phyloP scores from a whole-genome alignment of 92 coral and sea anemone genomes.

The Isaurus tuberculatus region DNA sequence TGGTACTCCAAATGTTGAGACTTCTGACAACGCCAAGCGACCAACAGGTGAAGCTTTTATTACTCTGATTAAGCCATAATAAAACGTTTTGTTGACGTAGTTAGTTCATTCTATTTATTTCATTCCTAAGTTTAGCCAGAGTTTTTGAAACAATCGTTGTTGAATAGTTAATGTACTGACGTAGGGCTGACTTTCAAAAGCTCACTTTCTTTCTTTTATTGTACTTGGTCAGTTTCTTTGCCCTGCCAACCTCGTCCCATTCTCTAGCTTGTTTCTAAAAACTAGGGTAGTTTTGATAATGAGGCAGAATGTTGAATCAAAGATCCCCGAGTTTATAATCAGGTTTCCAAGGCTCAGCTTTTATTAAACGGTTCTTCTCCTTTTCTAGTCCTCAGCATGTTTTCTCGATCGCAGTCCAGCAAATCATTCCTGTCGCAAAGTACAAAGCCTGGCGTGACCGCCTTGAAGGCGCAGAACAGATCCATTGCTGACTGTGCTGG shows the following conservation, averaged over 20 bases:
- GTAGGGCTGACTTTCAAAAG: too few relatives aligned
- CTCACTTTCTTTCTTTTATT: too few relatives aligned
- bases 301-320: not conserved
- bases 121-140: too few relatives aligned
- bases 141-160: too few relatives aligned
- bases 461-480: slow-evolving; percentile 9
- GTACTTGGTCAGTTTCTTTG: too few relatives aligned
- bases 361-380: not conserved
- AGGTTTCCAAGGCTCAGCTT: not conserved
- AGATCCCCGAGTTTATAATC: not conserved
- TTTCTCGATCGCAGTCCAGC: slow-evolving; percentile 43
- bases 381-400: slow-evolving; percentile 24
- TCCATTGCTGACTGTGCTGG: slow-evolving; percentile 41
- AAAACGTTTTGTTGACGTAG: too few relatives aligned
- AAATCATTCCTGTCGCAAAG: not conserved
- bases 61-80: not conserved
- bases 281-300: too few relatives aligned
- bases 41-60: slow-evolving; percentile 61
- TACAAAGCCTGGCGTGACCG: slow-evolving; percentile 18
- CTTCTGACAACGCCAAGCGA: slow-evolving; percentile 60
- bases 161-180: too few relatives aligned
- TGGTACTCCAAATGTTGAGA: slow-evolving; percentile 68
- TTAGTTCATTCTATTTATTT: too few relatives aligned
- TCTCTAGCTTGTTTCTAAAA: too few relatives aligned
- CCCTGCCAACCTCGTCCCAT: too few relatives aligned